Percentiles rank a stretch among this genome's conserved stretches.
Conservation (phyloP, 2,113 vertebrate species). For the Tetrax tetrax region DNA sequence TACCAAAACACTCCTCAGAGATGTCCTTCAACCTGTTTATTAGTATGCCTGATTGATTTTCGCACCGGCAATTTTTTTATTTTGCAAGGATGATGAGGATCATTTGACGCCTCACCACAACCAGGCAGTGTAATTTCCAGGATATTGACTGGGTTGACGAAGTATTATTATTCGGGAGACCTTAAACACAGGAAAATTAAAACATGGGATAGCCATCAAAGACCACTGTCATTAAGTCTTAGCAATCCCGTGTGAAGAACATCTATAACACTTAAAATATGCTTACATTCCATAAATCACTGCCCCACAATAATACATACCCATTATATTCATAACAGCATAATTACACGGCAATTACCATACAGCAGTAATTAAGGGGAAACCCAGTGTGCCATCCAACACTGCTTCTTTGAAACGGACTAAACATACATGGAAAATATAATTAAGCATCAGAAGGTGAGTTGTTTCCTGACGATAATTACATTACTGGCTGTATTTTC, state of each 20-base stretch:
- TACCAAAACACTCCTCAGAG: not conserved
- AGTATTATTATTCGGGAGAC: not conserved
- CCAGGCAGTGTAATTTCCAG: not conserved
- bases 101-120: not conserved
- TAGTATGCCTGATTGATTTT: not conserved
- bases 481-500: constrained; percentile 6
- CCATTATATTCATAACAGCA: not conserved
- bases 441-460: constrained; percentile 48
- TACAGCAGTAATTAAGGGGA: constrained; percentile 21
- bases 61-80: not conserved
- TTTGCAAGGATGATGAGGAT: not conserved
- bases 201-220: not conserved
- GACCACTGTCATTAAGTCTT: not conserved
- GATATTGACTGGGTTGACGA: not conserved
- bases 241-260: not conserved
- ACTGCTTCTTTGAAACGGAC: not conserved
- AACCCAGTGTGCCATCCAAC: not conserved
- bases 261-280: not conserved
- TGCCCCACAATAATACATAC: not conserved
- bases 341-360: constrained; percentile 49
- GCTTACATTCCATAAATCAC: not conserved
- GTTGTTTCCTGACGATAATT: constrained; percentile 30
- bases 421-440: not conserved
- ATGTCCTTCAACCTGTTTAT: not conserved
- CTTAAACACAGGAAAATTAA: not conserved